Conservation (phyloP, 2,797 vertebrate genomes). For the Acomys russatus region DNA sequence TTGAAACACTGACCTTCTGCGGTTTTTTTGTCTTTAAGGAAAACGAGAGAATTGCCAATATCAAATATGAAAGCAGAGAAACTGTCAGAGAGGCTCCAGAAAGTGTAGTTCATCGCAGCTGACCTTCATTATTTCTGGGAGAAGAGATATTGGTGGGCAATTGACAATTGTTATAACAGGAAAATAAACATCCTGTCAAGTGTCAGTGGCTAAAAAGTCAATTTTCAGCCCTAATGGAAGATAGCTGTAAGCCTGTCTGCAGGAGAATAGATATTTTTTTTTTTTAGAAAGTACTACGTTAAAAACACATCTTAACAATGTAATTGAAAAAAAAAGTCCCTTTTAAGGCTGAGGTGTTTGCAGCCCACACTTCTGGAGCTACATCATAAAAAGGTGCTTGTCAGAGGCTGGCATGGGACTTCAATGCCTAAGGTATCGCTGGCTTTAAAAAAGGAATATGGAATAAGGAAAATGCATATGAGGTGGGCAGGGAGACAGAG, state of each 20-base stretch:
- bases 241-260: constrained; percentile 63
- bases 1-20: neutral
- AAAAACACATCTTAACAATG: constrained; percentile 80
- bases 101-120: constrained; percentile 33
- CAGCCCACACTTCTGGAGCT: neutral
- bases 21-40: neutral
- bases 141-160: constrained; percentile 71
- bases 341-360: constrained; percentile 41
- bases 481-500: neutral
- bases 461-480: neutral
- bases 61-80: constrained; percentile 74
- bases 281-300: constrained; percentile 73
- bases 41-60: constrained; percentile 54
- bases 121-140: constrained; percentile 32
- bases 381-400: constrained; percentile 37
- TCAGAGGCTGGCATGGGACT: constrained; percentile 14
- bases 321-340: constrained; percentile 72
- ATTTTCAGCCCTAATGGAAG: constrained; percentile 76
- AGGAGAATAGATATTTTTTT: constrained; percentile 70
- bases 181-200: constrained; percentile 82
- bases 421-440: neutral
- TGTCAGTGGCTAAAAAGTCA: constrained; percentile 70
- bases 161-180: constrained; percentile 73
- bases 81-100: constrained; percentile 44
- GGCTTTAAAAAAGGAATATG: constrained; percentile 6